Base-by-base conservation (phyloP, 2,797 vertebrate species). In the Chaenodraco wilsoni region DNA sequence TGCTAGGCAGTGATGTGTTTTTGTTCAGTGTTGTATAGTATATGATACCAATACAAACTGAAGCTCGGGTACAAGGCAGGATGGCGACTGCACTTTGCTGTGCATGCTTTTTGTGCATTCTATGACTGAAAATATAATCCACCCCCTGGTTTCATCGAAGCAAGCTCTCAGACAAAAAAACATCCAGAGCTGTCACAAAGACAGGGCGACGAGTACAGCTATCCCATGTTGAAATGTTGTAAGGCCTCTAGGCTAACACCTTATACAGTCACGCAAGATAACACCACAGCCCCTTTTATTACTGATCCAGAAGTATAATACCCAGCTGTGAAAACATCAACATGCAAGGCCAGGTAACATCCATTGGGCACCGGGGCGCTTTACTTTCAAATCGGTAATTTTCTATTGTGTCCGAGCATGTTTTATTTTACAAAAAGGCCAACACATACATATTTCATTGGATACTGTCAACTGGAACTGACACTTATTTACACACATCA, bases 21-120 rank as follows among this genome's bases (percentile, higher is more conserved):
- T 74, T 56, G 68, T 71, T 84, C 76, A 81, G 79, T 76, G 50
- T 72, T 84, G 86, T 69, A 69, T 66, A 74, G 78, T 70, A 48
- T 72, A 33, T 40, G 66, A 84, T 67, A 75, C 75, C 67, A 15
- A 85, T 66, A 84, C 74, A 83, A 88, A 84, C 78, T 81, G 75
- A 85, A 78, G 56, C 51, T 74, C 52, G 57, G 67, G 79, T 83
- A 85, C 81, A 85, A 87, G 81, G 83, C 79, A 78, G 83, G 83
- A 83, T 84, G 75, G 81, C 54, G 3, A 72, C 82, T 75, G 84
- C 82, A 88, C 77, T 60, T 72, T 43, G 58, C 73, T 65, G 85
- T 91, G 80, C 84, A 90, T 76, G 84, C 78, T 84, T 69, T 54
- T 81, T 89, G 74, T 85, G 86, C 76, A 81, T 74, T 83, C 72